Percentiles rank a stretch among this genome's conserved stretches.
phyloP scores from a whole-genome alignment of 2,113 vertebrate genomes.

The Empidonax alnorum region DNA sequence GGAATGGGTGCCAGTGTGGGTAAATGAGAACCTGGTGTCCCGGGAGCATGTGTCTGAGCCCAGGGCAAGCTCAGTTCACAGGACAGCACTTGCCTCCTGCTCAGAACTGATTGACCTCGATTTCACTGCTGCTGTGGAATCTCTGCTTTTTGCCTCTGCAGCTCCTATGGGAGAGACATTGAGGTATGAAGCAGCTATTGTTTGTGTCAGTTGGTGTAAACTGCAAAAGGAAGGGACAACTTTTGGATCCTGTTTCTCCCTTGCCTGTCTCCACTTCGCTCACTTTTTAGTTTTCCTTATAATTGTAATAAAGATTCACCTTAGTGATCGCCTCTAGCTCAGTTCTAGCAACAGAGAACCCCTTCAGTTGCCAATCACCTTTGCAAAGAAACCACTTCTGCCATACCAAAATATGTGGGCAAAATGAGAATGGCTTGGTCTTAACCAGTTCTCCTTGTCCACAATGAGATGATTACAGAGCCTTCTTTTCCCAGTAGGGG shows the following conservation, averaged over 20 bases:
- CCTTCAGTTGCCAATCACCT: background rate
- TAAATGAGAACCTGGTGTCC: background rate
- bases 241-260: background rate
- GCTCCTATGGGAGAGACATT: background rate
- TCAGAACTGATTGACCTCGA: background rate
- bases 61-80: background rate
- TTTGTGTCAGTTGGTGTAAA: background rate
- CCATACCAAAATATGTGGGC: background rate
- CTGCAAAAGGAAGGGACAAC: background rate
- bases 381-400: background rate
- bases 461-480: background rate
- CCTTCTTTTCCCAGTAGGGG: background rate
- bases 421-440: background rate
- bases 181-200: background rate
- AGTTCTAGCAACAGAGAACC: background rate
- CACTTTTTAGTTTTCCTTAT: background rate
- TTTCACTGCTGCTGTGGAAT: background rate
- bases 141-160: background rate
- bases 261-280: background rate
- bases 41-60: accelerated
- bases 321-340: background rate
- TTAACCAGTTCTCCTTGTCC: background rate
- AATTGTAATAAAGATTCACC: background rate
- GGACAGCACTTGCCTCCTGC: background rate
- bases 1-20: accelerated